Conservation (phyloP, 2,797 vertebrate genomes). For the Cuniculus paca region DNA sequence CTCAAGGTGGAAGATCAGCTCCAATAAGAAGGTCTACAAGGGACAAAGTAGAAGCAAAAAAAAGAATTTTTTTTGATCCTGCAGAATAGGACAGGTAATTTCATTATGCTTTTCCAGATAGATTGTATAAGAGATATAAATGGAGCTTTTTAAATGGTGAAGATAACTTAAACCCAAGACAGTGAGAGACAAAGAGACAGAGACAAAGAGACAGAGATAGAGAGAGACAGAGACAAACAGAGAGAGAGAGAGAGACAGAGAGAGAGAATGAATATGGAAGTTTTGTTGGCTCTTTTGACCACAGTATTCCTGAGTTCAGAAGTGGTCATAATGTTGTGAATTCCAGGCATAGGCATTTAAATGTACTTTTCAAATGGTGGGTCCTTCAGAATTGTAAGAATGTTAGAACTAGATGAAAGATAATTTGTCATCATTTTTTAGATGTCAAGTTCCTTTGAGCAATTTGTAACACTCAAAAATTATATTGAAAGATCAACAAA, state of each 20-base stretch:
- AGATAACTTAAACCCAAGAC: not conserved
- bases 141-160: not conserved
- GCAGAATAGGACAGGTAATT: not conserved
- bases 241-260: no score
- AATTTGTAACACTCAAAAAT: constrained; percentile 71
- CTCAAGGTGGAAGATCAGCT: not conserved
- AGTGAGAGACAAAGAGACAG: not conserved
- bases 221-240: rapidly evolving
- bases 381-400: constrained; percentile 57
- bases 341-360: not conserved
- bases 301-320: not conserved
- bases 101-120: not conserved
- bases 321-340: not conserved
- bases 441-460: constrained; percentile 74
- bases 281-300: not conserved
- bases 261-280: rapidly evolving
- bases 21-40: not conserved
- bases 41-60: not conserved
- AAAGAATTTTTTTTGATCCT: not conserved
- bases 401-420: constrained; percentile 52
- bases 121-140: not conserved
- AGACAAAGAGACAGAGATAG: not conserved
- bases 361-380: not conserved
- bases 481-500: constrained; percentile 82
- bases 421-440: constrained; percentile 76